These are phyloP conservation scores for Vannuccia rotundouncinata DNA, from an alignment of 2,888 invertebrate species.

Conservation along the genomic window DNA sequence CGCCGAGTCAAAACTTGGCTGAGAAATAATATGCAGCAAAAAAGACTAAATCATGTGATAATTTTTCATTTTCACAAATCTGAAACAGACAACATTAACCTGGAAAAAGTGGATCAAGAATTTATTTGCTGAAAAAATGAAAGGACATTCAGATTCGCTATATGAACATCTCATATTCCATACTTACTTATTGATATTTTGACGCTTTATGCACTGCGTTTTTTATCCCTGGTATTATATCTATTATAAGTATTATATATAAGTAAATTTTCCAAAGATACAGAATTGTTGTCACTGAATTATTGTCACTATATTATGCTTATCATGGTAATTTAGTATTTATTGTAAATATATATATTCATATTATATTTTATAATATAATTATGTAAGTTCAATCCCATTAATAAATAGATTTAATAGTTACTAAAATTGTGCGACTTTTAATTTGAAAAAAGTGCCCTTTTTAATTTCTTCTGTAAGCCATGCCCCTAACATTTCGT, in stretches of 20 bases:
- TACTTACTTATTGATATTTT: neutral
- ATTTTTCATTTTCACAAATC: neutral
- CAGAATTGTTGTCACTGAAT: neutral
- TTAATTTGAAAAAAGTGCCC: neutral
- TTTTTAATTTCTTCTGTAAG: neutral
- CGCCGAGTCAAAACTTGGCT: neutral
- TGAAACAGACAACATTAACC: neutral
- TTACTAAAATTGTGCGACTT: neutral
- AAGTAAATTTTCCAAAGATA: neutral
- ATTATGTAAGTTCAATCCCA: neutral
- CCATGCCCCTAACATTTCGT: neutral
- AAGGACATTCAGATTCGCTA: neutral
- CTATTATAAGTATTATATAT: too few species aligned
- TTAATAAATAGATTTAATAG: neutral
- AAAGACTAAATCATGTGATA: neutral
- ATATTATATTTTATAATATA: neutral
- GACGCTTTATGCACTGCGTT: neutral
- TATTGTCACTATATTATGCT: neutral
- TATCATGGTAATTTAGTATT: neutral
- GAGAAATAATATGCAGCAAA: neutral
- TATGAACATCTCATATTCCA: neutral
- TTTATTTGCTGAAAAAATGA: neutral
- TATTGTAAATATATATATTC: neutral
- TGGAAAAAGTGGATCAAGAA: neutral
- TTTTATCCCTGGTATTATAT: too few species aligned